Evolutionary conservation across 1,140 invertebrate genomes (phyloP), one percentile per base, ranked within the genome.

Genomic region (Triops longicaudatus): DNA sequence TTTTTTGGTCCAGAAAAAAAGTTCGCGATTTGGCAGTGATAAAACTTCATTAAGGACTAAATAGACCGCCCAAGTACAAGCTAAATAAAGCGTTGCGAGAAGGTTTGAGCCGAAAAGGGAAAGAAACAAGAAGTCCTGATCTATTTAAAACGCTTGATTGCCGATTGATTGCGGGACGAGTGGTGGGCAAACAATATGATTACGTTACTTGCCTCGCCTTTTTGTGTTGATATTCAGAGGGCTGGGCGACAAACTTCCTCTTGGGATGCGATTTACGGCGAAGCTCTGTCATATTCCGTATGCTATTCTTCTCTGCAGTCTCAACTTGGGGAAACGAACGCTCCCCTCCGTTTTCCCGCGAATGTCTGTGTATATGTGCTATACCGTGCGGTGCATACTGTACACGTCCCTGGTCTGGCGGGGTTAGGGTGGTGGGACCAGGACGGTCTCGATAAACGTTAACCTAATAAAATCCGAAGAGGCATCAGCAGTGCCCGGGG

Each of bases 401-500:
- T 63, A 22, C 22, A 22, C 22, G 50, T n/a, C 14, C 22, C 14
- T 63, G 10, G 14, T 63, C 17, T 37, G 31, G 31, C 10, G 50
- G 50, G 50, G 50, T 63, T 10, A 63, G 50, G 50, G 50, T 63
- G 50, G 50, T 22, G 6, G 50, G 22, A 17, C 50, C 50, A 63
- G 50, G 50, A 10, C 50, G 50, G 50, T 12, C 50, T 63, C 50
- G 50, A 63, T 63, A 63, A 63, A 63, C 50, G 50, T 22, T 63
- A 63, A 63, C 50, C 50, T 63, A 63, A 63, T 63, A 63, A 63
- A 63, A 63, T n/a, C 50, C 50, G 50, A 63, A 17, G 50, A 63
- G 50, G 50, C 50, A 63, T 63, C 50, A 63, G 50, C 50, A 63
- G 22, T n/a, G 50, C 50, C 3, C 50, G 17, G 2, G 22, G 50